Evolutionary conservation across 2,888 invertebrate genomes (phyloP).

Genomic region (Euzophera pinguis): DNA sequence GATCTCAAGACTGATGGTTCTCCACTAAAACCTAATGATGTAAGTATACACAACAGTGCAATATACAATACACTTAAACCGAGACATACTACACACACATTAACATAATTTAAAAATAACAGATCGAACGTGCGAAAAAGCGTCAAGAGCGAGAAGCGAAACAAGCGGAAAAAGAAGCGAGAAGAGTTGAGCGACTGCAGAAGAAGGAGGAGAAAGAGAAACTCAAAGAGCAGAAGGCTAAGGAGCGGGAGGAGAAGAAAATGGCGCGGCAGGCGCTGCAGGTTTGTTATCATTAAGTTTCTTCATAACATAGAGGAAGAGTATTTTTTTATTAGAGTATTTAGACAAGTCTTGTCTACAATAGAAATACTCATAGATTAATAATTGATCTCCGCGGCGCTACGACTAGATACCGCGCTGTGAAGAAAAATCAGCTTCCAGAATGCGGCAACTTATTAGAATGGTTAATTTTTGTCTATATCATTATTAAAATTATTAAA

Average conservation of each 20-base stretch:
- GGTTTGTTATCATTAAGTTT: neutral
- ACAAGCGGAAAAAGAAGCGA: conserved; percentile 70
- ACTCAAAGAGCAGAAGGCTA: conserved; percentile 67
- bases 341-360: too few species aligned
- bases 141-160: conserved; percentile 76
- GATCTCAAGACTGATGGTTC: conserved; percentile 57
- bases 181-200: conserved; percentile 64
- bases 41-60: conserved; percentile 30
- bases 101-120: conserved; percentile 14
- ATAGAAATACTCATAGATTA: too few species aligned
- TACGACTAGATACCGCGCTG: too few species aligned
- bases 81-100: too few species aligned
- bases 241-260: conserved; percentile 69
- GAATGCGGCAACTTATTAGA: too few species aligned
- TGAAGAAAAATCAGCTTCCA: too few species aligned
- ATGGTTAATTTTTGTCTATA: too few species aligned
- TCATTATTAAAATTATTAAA: too few species aligned
- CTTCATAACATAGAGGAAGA: too few species aligned
- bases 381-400: too few species aligned
- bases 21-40: conserved; percentile 55
- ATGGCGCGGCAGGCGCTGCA: conserved; percentile 62
- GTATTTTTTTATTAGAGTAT: too few species aligned
- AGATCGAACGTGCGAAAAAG: conserved; percentile 78
- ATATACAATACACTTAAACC: too few species aligned
- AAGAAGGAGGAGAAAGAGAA: conserved; percentile 74